A percentile compares a stretch with the other conserved stretches of the same genome.
Conservation (phyloP, 2,888 invertebrate species). For the Xylota sylvarum region DNA sequence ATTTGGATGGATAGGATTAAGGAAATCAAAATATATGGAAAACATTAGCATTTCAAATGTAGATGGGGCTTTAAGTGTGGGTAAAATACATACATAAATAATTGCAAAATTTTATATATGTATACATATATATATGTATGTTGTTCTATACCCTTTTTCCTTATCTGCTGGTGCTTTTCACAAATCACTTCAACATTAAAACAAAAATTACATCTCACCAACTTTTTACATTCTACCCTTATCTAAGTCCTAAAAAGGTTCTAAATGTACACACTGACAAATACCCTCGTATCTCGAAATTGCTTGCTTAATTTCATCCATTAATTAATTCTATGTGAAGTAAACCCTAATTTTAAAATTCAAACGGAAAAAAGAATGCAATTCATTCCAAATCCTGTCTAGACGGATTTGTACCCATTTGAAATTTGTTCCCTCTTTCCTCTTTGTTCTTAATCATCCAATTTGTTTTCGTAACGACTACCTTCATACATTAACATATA, state of each 20-base stretch:
- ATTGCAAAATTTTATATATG: no score
- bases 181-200: background rate
- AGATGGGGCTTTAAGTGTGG: no score
- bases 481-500: background rate
- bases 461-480: constrained; percentile 22
- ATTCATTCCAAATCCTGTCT: constrained; percentile 25
- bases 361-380: constrained; percentile 16
- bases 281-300: background rate
- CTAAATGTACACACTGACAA: constrained; percentile 1
- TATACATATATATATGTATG: background rate
- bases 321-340: constrained; percentile 10
- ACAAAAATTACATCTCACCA: background rate
- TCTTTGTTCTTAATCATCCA: constrained; percentile 17
- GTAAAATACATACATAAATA: no score
- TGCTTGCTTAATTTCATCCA: constrained; percentile 10
- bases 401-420: constrained; percentile 25
- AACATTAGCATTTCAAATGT: no score
- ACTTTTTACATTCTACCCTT: background rate
- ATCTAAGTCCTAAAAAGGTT: background rate
- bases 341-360: constrained; percentile 24
- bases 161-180: background rate
- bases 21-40: no score
- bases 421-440: background rate
- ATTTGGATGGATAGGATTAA: no score
- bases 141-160: background rate